These are phyloP conservation scores for Eilema griseolum DNA, from an alignment of 2,888 invertebrate genomes.

Conservation along the genomic window DNA sequence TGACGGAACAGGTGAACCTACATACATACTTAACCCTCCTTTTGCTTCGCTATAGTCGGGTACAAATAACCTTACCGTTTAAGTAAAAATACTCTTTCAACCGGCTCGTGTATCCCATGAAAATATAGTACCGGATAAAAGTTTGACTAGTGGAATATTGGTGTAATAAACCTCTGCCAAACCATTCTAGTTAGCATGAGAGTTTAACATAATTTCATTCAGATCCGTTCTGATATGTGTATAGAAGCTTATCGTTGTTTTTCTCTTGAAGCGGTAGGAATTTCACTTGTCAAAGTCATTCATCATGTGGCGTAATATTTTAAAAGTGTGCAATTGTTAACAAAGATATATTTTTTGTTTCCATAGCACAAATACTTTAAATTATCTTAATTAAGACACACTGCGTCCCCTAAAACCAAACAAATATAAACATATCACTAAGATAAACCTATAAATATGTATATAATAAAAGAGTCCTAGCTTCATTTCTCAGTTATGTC, in stretches of 20 bases:
- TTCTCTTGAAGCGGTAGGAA: neutral
- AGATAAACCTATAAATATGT: neutral
- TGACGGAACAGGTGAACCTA: too few relatives aligned
- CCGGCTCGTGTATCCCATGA: too few relatives aligned
- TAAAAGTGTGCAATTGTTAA: neutral
- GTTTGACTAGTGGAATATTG: neutral
- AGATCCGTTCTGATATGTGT: neutral
- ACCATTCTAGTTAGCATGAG: neutral
- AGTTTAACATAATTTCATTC: neutral
- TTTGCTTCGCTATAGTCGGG: too few relatives aligned
- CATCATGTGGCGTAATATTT: neutral
- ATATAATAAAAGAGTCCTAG: neutral
- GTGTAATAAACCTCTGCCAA: neutral
- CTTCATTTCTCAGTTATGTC: neutral
- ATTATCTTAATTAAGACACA: neutral
- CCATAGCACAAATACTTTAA: neutral
- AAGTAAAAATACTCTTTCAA: too few relatives aligned
- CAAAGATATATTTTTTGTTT: neutral
- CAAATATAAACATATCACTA: neutral
- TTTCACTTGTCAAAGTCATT: neutral
- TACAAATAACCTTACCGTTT: too few relatives aligned
- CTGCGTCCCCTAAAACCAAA: conserved; percentile 1
- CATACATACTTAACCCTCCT: too few relatives aligned
- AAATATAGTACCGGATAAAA: neutral
- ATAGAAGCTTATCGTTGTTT: neutral